Percentiles rank a stretch among this genome's conserved stretches.
Conservation (phyloP, 2,888 invertebrate species). For the Hypolimnas misippus region DNA sequence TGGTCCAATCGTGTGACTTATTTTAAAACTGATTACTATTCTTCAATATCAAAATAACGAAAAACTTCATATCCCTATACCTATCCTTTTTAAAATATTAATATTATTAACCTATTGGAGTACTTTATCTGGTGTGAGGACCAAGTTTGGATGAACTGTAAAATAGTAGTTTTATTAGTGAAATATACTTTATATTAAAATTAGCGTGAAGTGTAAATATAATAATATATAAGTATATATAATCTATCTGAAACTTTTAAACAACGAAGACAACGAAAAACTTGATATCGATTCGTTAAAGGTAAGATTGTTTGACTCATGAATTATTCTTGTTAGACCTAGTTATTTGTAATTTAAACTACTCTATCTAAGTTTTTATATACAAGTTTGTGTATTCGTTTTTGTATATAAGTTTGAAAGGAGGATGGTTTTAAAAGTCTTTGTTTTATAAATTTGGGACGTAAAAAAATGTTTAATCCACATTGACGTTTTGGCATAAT, state of each 20-base stretch:
- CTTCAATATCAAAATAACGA: constrained; percentile 58
- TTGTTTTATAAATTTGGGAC: constrained; percentile 7
- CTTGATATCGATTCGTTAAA: constrained; percentile 36
- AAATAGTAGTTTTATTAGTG: constrained; percentile 45
- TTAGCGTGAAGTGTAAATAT: constrained; percentile 63
- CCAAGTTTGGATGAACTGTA: constrained; percentile 56
- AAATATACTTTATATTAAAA: constrained; percentile 42
- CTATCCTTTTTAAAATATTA: constrained; percentile 32
- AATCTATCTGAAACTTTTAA: constrained; percentile 29
- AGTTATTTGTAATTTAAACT: constrained; percentile 1
- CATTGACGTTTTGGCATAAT: no score
- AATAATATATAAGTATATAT: no score
- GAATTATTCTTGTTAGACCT: constrained; percentile 8
- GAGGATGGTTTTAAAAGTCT: no score
- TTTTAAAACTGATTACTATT: constrained; percentile 41
- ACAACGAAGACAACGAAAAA: constrained; percentile 36
- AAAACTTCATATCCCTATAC: constrained; percentile 47
- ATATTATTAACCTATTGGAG: constrained; percentile 12
- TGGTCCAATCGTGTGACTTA: constrained; percentile 78
- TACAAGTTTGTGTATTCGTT: no score
- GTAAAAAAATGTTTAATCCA: no score
- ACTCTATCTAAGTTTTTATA: neutral
- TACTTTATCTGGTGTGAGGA: constrained; percentile 47
- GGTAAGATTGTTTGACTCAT: constrained; percentile 36
- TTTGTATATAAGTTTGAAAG: no score